Evolutionary conservation across 2,113 vertebrate genomes (phyloP).

Genomic region (Ptyas mucosa): DNA sequence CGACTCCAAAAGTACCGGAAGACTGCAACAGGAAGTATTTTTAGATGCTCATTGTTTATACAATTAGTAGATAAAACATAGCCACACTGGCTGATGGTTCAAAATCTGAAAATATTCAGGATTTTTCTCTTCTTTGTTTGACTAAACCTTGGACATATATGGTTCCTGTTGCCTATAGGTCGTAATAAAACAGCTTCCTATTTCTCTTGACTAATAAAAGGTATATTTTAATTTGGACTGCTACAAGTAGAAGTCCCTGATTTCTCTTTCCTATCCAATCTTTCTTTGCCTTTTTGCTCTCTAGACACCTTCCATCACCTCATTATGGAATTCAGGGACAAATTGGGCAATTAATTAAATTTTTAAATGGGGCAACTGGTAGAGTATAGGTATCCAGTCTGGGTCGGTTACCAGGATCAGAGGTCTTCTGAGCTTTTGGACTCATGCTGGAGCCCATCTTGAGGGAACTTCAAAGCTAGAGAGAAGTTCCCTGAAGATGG

Average conservation of each 20-base stretch:
- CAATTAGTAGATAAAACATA: constrained; percentile 41
- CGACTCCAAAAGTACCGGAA: constrained; percentile 55
- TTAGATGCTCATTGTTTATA: constrained; percentile 38
- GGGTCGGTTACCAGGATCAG: no score
- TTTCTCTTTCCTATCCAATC: not conserved
- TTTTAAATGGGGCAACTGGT: not conserved
- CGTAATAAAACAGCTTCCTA: not conserved
- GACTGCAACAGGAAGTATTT: constrained; percentile 56
- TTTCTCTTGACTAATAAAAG: not conserved
- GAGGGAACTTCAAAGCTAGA: no score
- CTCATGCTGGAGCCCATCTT: no score
- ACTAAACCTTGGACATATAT: not conserved
- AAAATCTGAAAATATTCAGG: not conserved
- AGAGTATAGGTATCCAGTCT: not conserved
- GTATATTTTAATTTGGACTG: not conserved
- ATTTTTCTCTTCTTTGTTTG: not conserved
- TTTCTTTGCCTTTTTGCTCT: not conserved
- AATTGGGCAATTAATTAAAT: not conserved
- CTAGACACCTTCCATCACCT: not conserved
- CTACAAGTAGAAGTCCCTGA: not conserved
- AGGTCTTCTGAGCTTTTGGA: no score
- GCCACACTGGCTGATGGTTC: constrained; percentile 35
- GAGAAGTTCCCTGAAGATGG: no score
- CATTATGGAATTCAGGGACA: not conserved
- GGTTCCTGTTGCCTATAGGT: not conserved